Base-by-base conservation (phyloP, 53 echinoderm and acorn worm genomes). In the Antedon mediterranea region DNA sequence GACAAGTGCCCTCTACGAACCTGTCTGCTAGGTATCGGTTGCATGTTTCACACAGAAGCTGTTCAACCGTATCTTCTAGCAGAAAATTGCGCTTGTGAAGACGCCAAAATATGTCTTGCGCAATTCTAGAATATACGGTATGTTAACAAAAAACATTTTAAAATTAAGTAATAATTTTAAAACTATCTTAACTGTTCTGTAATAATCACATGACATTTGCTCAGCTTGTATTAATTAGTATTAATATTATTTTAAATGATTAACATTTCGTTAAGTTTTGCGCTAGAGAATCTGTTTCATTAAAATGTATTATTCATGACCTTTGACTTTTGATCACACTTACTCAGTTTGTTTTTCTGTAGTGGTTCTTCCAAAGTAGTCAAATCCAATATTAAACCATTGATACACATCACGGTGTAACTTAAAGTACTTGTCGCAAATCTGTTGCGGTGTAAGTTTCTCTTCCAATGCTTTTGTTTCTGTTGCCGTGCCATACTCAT, bases 401-500 rank as follows among this genome's bases (percentile, higher is more conserved):
- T 82, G 72, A 57, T 98, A 98, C 76, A 98, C 86, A 28, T 98
- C 88, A 8, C 77, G 43, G 78, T 98, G 98, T 14, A 98, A 88
- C 31, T 76, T 78, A 74, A 85, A 93, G 80, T 98, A 98, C 73
- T 98, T 98, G 81, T 93, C 90, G 80, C 98, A 98, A n/a, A 98
- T 98, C 81, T 98, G 86, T 73, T 98, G 84, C 14, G 92, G 92
- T 0, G 98, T 98, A 14, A 92, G 71, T 4, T 92, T 92, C 73
- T 98, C 98, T 29, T 86, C 92, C 30, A 98, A 43, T 7, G 98
- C 98, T 43, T 98, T 98, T 73, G 98, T 98, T 82, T 98, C 98
- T 29, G 98, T 98, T 5, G 98, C 98, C 13, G 98, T 98, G 3
- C 98, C 98, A 57, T 98, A 98, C 79, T 98, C 98, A 72, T 98